phyloP scores from a whole-genome alignment of 2,888 invertebrate genomes.

The Phengaris alcon region DNA sequence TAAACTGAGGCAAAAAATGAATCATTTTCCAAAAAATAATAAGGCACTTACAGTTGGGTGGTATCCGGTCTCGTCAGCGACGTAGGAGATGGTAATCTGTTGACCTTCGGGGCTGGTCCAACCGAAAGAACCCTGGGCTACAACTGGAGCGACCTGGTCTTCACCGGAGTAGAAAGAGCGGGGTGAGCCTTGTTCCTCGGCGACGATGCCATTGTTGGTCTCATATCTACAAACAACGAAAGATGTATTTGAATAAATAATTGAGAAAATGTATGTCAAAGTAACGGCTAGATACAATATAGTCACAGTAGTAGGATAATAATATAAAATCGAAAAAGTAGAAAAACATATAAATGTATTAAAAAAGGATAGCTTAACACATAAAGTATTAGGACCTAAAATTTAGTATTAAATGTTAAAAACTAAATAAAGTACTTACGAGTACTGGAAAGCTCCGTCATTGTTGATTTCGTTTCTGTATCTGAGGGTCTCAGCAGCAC shows the following conservation, averaged over 20 bases:
- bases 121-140: conserved; percentile 74
- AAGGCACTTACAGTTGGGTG: conserved; percentile 73
- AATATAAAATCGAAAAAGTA: too few relatives aligned
- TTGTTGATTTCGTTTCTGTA: conserved; percentile 63
- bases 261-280: too few relatives aligned
- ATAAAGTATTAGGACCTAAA: too few relatives aligned
- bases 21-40: too few relatives aligned
- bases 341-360: too few relatives aligned
- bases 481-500: conserved; percentile 51
- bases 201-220: conserved; percentile 82
- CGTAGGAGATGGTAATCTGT: conserved; percentile 77
- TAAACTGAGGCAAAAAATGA: too few relatives aligned
- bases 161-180: conserved; percentile 66
- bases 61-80: conserved; percentile 85
- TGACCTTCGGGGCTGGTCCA: conserved; percentile 82
- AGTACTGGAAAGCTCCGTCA: conserved; percentile 73
- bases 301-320: too few relatives aligned
- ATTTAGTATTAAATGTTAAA: neutral
- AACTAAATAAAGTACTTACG: conserved; percentile 53
- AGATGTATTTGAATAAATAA: too few relatives aligned
- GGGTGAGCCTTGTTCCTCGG: conserved; percentile 77
- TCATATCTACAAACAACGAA: conserved; percentile 66
- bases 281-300: too few relatives aligned
- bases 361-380: too few relatives aligned
- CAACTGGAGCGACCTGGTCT: conserved; percentile 58